A percentile compares a stretch with the other conserved stretches of the same genome.
Conservation (phyloP, 2,113 vertebrate species). For the Eulemur rufifrons region DNA sequence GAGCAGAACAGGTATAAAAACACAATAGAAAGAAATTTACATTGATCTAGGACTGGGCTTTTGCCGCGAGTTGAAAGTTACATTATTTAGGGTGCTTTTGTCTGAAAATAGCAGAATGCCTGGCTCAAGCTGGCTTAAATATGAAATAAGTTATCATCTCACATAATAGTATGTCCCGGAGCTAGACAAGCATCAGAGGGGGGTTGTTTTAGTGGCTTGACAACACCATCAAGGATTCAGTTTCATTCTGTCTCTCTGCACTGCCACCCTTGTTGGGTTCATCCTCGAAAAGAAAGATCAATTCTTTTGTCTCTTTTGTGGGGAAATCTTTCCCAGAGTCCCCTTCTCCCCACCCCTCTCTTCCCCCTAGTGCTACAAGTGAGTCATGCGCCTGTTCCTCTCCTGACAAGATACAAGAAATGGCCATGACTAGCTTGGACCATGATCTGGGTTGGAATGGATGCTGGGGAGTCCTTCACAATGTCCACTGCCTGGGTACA, state of each 20-base stretch:
- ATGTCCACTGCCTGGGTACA: neutral
- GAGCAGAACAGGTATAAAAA: neutral
- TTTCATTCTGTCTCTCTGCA: neutral
- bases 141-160: neutral
- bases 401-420: neutral
- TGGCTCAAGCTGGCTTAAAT: neutral
- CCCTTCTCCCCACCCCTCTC: neutral
- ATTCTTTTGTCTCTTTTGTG: neutral
- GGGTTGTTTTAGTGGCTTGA: neutral
- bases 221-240: neutral
- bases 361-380: neutral
- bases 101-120: neutral
- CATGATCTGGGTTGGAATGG: neutral
- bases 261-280: neutral
- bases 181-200: neutral
- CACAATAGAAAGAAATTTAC: neutral
- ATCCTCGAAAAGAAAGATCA: neutral
- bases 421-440: neutral
- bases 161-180: neutral
- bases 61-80: neutral
- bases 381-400: neutral
- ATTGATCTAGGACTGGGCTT: neutral
- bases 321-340: neutral
- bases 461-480: neutral
- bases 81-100: neutral